These are phyloP conservation scores for Metacarcinus magister DNA, from an alignment of 2,888 invertebrate species.

Conservation along the genomic window DNA sequence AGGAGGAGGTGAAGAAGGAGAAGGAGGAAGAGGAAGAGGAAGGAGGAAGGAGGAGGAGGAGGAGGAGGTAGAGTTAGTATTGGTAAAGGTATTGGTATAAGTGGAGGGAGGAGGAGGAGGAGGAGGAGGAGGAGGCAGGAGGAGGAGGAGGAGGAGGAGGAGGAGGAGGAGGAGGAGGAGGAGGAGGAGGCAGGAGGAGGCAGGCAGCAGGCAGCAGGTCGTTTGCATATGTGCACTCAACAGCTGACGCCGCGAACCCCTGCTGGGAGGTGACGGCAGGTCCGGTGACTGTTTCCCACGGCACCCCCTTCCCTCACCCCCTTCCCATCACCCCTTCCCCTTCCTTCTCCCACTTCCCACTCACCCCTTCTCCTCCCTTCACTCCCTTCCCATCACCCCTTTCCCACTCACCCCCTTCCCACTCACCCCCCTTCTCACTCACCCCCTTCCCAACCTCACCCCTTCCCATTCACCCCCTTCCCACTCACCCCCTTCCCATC, in stretches of 20 bases:
- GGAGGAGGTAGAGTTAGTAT: neutral
- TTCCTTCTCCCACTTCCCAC: too few relatives aligned
- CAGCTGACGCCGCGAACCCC: neutral
- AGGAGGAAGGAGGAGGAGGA: neutral
- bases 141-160: neutral
- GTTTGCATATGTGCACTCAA: constrained; percentile 33
- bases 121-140: neutral
- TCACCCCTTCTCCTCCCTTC: too few relatives aligned
- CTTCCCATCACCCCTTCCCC: neutral
- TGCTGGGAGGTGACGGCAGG: neutral
- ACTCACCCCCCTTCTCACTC: too few relatives aligned
- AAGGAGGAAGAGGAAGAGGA: too few relatives aligned
- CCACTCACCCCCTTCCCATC: too few relatives aligned
- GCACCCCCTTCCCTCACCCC: neutral
- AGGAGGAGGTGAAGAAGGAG: neutral
- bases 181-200: too few relatives aligned
- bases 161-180: too few relatives aligned
- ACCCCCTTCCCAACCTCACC: too few relatives aligned
- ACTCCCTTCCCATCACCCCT: too few relatives aligned
- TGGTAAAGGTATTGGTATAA: neutral
- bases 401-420: too few relatives aligned
- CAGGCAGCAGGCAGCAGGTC: too few relatives aligned
- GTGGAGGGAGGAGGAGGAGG: neutral
- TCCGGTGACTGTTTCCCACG: neutral
- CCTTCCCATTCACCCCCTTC: too few relatives aligned